Percentiles rank a stretch among this genome's conserved stretches.
Conservation (phyloP, 2,113 vertebrate species). For the Ophthalmolycus amberensis region DNA sequence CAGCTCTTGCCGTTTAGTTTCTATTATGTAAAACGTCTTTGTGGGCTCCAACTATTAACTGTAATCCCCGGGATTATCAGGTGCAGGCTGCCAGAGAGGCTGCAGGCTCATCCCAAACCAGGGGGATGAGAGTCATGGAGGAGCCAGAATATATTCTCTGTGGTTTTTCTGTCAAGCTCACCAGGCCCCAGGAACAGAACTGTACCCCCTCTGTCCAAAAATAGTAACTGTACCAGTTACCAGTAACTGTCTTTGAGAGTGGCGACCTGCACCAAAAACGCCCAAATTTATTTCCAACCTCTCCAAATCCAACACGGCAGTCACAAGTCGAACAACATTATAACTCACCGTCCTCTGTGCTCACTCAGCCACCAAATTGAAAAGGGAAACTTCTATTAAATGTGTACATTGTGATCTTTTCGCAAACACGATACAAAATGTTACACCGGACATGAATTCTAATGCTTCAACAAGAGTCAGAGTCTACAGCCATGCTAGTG, state of each 20-base stretch:
- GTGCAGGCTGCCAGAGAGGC: slow-evolving; percentile 15
- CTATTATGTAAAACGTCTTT: slow-evolving; percentile 24
- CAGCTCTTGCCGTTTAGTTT: not conserved
- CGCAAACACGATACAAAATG: not conserved
- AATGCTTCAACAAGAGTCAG: not conserved
- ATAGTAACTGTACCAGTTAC: slow-evolving; percentile 2
- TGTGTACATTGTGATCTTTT: not conserved
- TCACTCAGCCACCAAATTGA: not conserved
- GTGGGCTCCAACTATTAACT: slow-evolving; percentile 11
- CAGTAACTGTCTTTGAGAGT: slow-evolving; percentile 11
- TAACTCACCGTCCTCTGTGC: slow-evolving; percentile 1
- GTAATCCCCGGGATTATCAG: slow-evolving; percentile 31
- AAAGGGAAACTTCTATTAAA: slow-evolving; percentile 4
- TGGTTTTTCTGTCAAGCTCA: slow-evolving; percentile 2
- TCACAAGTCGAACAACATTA: not conserved
- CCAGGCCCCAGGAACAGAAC: slow-evolving; percentile 9
- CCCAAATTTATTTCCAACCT: slow-evolving; percentile 12
- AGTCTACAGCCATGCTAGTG: not conserved
- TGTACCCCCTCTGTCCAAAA: slow-evolving; percentile 17
- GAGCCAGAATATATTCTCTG: not conserved
- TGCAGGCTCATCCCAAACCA: slow-evolving; percentile 22
- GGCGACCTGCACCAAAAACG: not conserved
- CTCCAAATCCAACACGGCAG: slow-evolving; percentile 13
- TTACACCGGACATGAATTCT: not conserved
- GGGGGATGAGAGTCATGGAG: slow-evolving; percentile 5